A percentile compares a stretch with the other conserved stretches of the same genome.
Conservation (phyloP, 2,113 vertebrate species). For the Dicaeum eximium region DNA sequence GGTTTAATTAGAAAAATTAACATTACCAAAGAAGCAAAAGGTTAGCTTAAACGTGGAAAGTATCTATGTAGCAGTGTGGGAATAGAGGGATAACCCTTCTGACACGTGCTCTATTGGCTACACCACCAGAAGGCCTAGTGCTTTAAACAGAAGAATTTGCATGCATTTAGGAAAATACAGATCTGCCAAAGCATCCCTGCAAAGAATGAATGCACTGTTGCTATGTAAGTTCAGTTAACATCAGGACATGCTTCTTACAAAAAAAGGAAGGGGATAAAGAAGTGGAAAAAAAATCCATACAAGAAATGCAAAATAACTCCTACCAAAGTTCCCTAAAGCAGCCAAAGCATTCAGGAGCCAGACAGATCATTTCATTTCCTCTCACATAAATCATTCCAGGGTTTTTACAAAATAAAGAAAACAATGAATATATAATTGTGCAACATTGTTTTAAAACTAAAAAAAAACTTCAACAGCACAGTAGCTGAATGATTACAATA, state of each 20-base stretch:
- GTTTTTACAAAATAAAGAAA: slow-evolving; percentile 21
- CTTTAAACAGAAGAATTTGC: slow-evolving; percentile 7
- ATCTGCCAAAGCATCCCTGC: background rate
- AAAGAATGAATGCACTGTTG: background rate
- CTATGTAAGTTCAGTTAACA: background rate
- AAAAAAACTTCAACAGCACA: background rate
- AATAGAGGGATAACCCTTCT: background rate
- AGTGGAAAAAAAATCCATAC: background rate
- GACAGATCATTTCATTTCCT: background rate
- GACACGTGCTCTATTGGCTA: background rate
- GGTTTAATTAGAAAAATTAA: background rate
- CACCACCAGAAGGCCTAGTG: background rate
- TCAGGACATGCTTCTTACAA: background rate
- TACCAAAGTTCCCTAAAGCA: background rate
- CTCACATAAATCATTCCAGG: background rate
- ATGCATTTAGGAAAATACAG: background rate
- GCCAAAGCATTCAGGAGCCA: background rate
- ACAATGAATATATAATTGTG: background rate
- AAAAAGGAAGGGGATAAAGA: background rate
- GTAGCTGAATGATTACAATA: background rate
- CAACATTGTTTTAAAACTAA: background rate
- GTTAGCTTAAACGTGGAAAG: background rate
- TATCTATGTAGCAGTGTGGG: background rate
- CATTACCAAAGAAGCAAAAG: background rate
- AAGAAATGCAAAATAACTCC: background rate